These are phyloP conservation scores for Pegoplata infirma DNA, from an alignment of 2,888 invertebrate genomes.

Conservation along the genomic window DNA sequence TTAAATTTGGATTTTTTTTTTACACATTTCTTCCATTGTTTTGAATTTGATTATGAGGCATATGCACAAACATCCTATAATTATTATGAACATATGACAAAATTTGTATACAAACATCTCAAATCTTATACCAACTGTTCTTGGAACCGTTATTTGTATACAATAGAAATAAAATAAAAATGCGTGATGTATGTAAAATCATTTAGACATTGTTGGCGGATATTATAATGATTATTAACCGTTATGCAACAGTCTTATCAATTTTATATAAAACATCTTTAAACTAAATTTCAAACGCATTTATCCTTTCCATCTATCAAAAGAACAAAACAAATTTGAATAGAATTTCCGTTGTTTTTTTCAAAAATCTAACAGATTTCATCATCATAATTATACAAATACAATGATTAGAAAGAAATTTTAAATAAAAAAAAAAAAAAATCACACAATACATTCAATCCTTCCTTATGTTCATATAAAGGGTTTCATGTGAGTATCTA, in stretches of 20 bases:
- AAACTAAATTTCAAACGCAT: too few relatives aligned
- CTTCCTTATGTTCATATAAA: conserved; percentile 34
- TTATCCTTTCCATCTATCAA: conserved; percentile 16
- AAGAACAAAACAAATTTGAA: conserved; percentile 54
- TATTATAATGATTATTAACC: conserved; percentile 41
- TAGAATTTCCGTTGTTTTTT: conserved; percentile 59
- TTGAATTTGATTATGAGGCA: too few relatives aligned
- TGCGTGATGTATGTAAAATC: conserved; percentile 6
- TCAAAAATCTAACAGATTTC: conserved; percentile 33
- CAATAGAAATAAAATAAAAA: conserved; percentile 12
- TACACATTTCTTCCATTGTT: too few relatives aligned
- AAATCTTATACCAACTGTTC: conserved; percentile 33
- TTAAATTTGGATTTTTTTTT: too few relatives aligned
- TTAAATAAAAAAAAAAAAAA: conserved; percentile 18
- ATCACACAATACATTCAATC: conserved; percentile 38
- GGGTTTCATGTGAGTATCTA: conserved; percentile 21
- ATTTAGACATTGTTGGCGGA: conserved; percentile 53
- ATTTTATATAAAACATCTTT: conserved; percentile 42
- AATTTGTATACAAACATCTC: conserved; percentile 45
- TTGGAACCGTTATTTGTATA: conserved; percentile 3
- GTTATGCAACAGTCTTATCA: conserved; percentile 52
- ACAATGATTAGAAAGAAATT: conserved; percentile 4
- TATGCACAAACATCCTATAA: conserved; percentile 35
- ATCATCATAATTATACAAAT: conserved; percentile 10
- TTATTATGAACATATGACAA: conserved; percentile 38